Percentiles rank a stretch among this genome's conserved stretches.
These are phyloP conservation scores for Cherax quadricarinatus DNA, from an alignment of 1,140 invertebrate genomes.

Conservation along the genomic window DNA sequence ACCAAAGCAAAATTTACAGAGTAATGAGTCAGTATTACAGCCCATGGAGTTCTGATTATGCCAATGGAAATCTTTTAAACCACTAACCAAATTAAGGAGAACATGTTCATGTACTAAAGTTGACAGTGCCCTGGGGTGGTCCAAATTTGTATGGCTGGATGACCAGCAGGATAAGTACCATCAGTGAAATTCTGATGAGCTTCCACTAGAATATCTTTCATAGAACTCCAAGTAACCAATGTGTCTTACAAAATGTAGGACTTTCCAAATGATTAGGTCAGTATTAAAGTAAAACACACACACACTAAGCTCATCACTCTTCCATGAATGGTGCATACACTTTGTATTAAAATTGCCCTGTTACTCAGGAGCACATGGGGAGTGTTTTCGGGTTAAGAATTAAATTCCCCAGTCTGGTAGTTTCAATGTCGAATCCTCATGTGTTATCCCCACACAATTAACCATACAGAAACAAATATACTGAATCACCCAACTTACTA, in stretches of 20 bases:
- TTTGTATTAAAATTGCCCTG: background rate
- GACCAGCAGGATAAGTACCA: constrained; percentile 40
- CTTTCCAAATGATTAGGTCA: background rate
- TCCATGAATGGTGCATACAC: background rate
- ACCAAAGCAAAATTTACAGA: background rate
- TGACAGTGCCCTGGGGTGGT: constrained; percentile 32
- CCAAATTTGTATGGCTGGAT: constrained; percentile 24
- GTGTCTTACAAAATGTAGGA: background rate
- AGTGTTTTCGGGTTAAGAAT: background rate
- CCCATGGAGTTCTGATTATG: no score
- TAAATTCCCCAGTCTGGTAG: background rate
- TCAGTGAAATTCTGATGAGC: background rate
- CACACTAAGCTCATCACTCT: background rate
- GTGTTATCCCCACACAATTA: background rate
- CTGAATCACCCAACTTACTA: constrained; percentile 16
- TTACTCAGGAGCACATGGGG: background rate
- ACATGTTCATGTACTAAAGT: background rate
- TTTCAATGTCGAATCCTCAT: background rate
- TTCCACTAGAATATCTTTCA: background rate
- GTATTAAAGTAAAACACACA: background rate
- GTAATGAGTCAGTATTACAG: no score
- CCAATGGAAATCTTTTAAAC: background rate
- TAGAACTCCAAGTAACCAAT: background rate
- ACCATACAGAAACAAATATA: background rate
- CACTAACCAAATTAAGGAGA: background rate